Percentiles rank a stretch among this genome's conserved stretches.
phyloP scores from a whole-genome alignment of 2,888 invertebrate genomes.

The Rugalucina vietnamica region DNA sequence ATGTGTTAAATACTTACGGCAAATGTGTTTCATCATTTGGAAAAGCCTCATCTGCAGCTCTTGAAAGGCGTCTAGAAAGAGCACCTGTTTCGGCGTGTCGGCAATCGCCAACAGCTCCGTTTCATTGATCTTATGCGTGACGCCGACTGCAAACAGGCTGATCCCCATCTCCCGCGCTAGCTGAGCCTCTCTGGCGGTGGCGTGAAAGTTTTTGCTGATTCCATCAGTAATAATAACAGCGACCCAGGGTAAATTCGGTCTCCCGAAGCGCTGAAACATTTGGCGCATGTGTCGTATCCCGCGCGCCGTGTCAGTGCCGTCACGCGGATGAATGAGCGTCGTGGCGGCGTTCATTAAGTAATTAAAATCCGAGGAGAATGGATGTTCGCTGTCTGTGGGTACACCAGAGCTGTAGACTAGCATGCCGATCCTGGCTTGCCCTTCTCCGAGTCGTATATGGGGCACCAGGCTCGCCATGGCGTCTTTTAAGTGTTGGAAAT shows the following conservation, averaged over 20 bases:
- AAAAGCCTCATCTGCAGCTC: slow-evolving; percentile 55
- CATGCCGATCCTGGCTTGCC: slow-evolving; percentile 64
- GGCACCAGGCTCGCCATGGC: slow-evolving; percentile 65
- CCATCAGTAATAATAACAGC: slow-evolving; percentile 84
- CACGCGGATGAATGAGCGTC: slow-evolving; percentile 55
- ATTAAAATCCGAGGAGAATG: slow-evolving; percentile 46
- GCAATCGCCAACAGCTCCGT: slow-evolving; percentile 76
- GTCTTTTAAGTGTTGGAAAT: slow-evolving; percentile 64
- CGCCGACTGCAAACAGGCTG: slow-evolving; percentile 82
- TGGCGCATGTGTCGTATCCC: slow-evolving; percentile 67
- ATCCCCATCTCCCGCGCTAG: slow-evolving; percentile 80
- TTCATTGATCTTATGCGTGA: slow-evolving; percentile 78
- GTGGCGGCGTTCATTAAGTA: slow-evolving; percentile 48
- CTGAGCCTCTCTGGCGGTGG: slow-evolving; percentile 80
- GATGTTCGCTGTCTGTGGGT: slow-evolving; percentile 28
- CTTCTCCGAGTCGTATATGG: slow-evolving; percentile 59
- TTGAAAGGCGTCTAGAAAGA: slow-evolving; percentile 50
- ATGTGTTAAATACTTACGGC: slow-evolving; percentile 64
- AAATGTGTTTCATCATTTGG: slow-evolving; percentile 59
- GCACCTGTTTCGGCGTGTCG: slow-evolving; percentile 65
- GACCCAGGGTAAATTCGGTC: slow-evolving; percentile 79
- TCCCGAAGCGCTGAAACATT: slow-evolving; percentile 52
- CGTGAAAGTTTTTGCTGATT: slow-evolving; percentile 73
- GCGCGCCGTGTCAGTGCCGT: slow-evolving; percentile 63
- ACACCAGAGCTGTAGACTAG: slow-evolving; percentile 65